Percentiles rank a stretch among this genome's conserved stretches.
Conservation (phyloP, 2,888 invertebrate genomes). For the Caenorhabditis afra region DNA sequence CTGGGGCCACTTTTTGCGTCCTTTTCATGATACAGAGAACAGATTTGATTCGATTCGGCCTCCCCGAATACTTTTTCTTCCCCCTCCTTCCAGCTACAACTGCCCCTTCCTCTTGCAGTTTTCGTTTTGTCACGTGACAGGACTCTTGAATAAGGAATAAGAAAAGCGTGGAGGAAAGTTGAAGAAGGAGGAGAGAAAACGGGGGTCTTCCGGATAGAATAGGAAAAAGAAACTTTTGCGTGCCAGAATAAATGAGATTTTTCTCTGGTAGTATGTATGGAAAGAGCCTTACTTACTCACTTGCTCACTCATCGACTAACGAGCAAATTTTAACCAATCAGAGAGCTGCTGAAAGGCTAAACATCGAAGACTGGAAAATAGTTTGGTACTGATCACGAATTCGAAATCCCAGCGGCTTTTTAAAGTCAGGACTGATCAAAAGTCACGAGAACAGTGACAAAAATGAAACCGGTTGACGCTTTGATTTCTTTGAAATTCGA, state of each 20-base stretch:
- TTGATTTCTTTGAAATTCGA: not conserved
- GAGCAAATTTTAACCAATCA: not conserved
- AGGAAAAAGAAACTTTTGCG: conserved; percentile 40
- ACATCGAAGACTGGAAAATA: too few relatives aligned
- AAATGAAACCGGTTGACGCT: too few relatives aligned
- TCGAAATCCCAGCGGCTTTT: too few relatives aligned
- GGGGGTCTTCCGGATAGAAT: not conserved
- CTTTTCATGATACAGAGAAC: conserved; percentile 36
- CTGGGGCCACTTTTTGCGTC: conserved; percentile 4
- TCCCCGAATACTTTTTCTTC: too few relatives aligned
- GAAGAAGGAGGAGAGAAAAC: not conserved
- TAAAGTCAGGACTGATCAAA: too few relatives aligned
- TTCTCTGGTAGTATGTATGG: conserved; percentile 32
- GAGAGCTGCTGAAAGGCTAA: not conserved
- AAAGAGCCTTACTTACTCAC: conserved; percentile 23
- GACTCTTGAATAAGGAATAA: too few relatives aligned
- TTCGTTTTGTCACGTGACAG: too few relatives aligned
- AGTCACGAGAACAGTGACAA: too few relatives aligned
- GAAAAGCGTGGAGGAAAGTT: too few relatives aligned
- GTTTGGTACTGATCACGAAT: too few relatives aligned
- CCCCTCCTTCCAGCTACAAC: conserved; percentile 21
- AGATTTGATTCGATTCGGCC: conserved; percentile 35
- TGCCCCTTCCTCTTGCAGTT: conserved; percentile 30
- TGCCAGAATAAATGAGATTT: conserved; percentile 58
- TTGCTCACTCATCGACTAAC: conserved; percentile 11